Base-by-base conservation (phyloP, 1,140 invertebrate species). In the Heliconius himera region DNA sequence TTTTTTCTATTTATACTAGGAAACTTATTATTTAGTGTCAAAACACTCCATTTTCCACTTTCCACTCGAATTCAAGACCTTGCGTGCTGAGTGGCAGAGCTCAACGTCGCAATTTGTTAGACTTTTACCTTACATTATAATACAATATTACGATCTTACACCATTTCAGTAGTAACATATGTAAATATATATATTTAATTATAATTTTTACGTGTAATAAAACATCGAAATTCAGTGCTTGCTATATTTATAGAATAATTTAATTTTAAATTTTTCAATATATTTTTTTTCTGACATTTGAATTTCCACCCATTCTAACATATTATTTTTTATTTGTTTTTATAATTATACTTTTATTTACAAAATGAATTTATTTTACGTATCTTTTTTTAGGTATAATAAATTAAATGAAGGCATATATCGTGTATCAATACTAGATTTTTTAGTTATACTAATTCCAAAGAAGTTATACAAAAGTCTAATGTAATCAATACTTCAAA, bases 141-240 rank as follows among this genome's bases (percentile, higher is more conserved):
- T 89, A 89, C 85, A 85, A 81, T 72, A 85, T 80, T 83, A 81
- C 76, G 71, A 82, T 71, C 80, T 22, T 22, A 60, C n/a, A 11
- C 60, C 22, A 66, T 66, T 26, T 73, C 79, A 79, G 71, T 80
- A 78, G 79, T 88, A 91, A 91, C 90, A 89, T 88, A 89, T 90
- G 87, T 91, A 90, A 89, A 91, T 93, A 89, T 88, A 66, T 66
- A 29, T 66, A 66, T 66, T 66, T 66, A 88, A 88, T 88, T 89
- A 90, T 85, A 91, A 90, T 89, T 81, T 88, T 89, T 88, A 87
- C 70, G 91, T 93, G 90, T 90, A 87, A 87, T 88, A 91, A 89
- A 93, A 93, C 91, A 91, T 93, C 88, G 87, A 93, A 91, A 90
- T 91, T 93, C 91, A 93, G 91, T 93, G 91, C 91, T 93, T 89